Conservation (phyloP, 2,797 vertebrate genomes). For the Remorina albescens region DNA sequence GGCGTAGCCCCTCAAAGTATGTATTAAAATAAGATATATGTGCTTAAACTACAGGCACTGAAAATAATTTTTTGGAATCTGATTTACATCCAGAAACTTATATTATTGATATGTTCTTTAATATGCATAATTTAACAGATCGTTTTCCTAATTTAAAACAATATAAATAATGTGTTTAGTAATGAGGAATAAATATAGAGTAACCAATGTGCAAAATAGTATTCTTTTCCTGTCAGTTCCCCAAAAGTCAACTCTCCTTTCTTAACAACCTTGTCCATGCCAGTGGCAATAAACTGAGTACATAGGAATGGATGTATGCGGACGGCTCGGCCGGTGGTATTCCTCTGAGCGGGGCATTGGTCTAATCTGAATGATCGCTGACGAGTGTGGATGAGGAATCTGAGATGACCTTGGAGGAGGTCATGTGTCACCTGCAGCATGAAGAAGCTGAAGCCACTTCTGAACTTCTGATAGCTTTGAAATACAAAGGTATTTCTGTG, state of each 20-base stretch:
- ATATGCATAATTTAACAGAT: constrained; percentile 12
- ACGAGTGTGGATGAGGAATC: constrained; percentile 46
- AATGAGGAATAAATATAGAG: neutral
- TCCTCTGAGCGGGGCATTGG: constrained; percentile 48
- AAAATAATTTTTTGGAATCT: constrained; percentile 30
- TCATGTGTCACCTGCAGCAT: constrained; percentile 57
- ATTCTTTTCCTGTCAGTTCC: constrained; percentile 12
- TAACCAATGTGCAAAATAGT: constrained; percentile 6
- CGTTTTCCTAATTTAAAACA: neutral
- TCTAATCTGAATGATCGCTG: constrained; percentile 73
- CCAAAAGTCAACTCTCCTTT: constrained; percentile 44
- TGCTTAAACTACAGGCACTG: constrained; percentile 1
- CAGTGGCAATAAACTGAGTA: constrained; percentile 39
- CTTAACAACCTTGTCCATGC: constrained; percentile 66
- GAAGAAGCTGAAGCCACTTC: constrained; percentile 18
- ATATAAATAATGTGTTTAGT: neutral
- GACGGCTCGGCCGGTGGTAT: constrained; percentile 45
- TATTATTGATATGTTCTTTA: neutral
- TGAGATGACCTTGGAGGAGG: constrained; percentile 72
- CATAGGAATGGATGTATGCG: constrained; percentile 66
- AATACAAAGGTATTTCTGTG: constrained; percentile 22
- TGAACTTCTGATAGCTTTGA: constrained; percentile 31
- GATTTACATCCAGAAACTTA: constrained; percentile 10
- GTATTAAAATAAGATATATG: constrained; percentile 14
- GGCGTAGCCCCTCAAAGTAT: constrained; percentile 21